These are phyloP conservation scores for Ochotona princeps DNA, from an alignment of 2,113 vertebrate genomes.

Conservation along the genomic window DNA sequence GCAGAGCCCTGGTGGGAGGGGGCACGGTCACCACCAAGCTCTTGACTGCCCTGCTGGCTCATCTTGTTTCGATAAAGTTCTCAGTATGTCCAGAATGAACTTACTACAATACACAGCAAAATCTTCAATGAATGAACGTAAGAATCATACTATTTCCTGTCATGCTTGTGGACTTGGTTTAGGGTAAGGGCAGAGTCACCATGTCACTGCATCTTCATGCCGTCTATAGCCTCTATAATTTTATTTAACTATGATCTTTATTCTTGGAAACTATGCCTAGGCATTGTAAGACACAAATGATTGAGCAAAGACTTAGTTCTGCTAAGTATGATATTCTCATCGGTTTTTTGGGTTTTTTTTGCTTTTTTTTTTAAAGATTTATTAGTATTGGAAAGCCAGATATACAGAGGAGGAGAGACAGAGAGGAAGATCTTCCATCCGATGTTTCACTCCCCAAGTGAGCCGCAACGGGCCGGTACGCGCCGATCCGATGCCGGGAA, in stretches of 20 bases:
- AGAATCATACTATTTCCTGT: neutral
- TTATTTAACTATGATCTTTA: neutral
- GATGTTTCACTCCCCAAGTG: too few species aligned
- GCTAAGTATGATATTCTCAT: neutral
- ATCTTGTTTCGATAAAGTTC: neutral
- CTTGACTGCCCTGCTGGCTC: neutral
- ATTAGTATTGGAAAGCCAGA: too few species aligned
- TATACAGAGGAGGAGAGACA: too few species aligned
- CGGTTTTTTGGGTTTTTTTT: too few species aligned
- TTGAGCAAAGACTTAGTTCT: neutral
- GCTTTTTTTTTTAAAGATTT: too few species aligned
- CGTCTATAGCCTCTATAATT: neutral
- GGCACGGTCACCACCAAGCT: neutral
- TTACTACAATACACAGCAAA: neutral
- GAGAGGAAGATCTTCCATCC: too few species aligned
- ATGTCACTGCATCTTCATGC: neutral
- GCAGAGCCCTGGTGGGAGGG: neutral
- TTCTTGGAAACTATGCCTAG: neutral
- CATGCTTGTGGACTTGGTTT: neutral
- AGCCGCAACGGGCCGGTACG: too few species aligned
- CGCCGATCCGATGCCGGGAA: too few species aligned
- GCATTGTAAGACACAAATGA: neutral
- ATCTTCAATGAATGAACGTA: neutral
- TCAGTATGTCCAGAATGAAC: neutral
- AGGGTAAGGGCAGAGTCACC: accelerated